These are phyloP conservation scores for Ivindomyrus marchei DNA, from an alignment of 2,113 vertebrate genomes.

Conservation along the genomic window DNA sequence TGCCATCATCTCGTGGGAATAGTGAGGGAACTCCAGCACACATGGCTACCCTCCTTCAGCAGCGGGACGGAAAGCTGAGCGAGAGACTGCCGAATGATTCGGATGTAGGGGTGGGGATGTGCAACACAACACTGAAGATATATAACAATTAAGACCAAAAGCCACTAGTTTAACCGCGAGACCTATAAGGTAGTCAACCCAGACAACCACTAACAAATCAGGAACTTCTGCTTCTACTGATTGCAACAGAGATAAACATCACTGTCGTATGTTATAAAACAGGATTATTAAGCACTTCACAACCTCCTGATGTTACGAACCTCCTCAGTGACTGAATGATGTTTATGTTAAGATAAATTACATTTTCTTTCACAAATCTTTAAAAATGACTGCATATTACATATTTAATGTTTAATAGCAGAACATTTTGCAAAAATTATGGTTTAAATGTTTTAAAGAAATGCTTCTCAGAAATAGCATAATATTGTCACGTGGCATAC, in stretches of 20 bases:
- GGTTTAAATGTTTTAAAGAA: not conserved
- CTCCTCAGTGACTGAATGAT: not conserved
- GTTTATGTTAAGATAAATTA: not conserved
- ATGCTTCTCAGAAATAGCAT: not conserved
- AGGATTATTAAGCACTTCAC: not conserved
- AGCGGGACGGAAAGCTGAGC: not conserved
- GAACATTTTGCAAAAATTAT: not conserved
- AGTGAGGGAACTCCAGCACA: slow-evolving; percentile 57
- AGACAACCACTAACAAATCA: not conserved
- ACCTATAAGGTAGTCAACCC: not conserved
- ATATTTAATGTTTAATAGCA: not conserved
- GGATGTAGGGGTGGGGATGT: not conserved
- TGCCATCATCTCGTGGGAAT: slow-evolving; percentile 55
- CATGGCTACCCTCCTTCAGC: not conserved
- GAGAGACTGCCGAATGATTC: not conserved
- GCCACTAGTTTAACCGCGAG: not conserved
- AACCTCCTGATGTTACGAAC: not conserved
- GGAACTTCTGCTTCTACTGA: not conserved
- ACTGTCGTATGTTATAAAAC: not conserved
- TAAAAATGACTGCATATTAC: not conserved
- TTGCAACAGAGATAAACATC: not conserved
- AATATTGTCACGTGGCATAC: not conserved
- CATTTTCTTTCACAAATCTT: not conserved
- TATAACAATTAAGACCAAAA: not conserved
- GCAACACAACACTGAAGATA: not conserved